Base-by-base conservation (phyloP, 2,797 vertebrate species). In the Sebastes vulpes region DNA sequence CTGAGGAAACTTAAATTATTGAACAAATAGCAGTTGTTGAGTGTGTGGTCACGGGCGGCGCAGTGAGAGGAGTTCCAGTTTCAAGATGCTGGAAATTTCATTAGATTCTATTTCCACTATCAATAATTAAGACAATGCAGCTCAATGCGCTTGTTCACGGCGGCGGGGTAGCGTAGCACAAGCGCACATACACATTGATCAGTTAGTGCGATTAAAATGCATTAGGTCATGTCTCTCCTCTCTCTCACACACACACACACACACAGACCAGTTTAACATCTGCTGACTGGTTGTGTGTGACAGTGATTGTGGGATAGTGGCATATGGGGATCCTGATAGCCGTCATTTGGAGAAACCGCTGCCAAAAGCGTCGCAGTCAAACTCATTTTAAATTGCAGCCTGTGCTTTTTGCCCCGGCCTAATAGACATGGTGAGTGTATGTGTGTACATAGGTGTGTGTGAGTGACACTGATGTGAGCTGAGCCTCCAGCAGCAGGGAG, bases 81-180 rank as follows among this genome's bases (percentile, higher is more conserved):
- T 97, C 96, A 96, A 94, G 92, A 96, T 90, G 90, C 94, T 95
- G 96, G 95, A 97, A 97, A 97, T 97, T 96, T 97, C 96, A 97
- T 97, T 97, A 93, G 94, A 96, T 93, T 96, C 90, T 91, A 96
- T 96, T 98, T 97, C 97, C 96, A 96, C 91, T 89, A 97, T 97
- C 85, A 97, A 97, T 98, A 96, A 97, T 97, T 97, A 96, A 98
- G 95, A 96, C 95, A 95, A 96, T 93, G 92, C 90, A 94, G 91
- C 83, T 80, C 72, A 35, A 65, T 79, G 72, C 3, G 69, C 79
- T 67, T 23, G 48, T 42, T 82, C 52, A 63, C 26, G 9, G 78
- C 4, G 52, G 57, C 35, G 58, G 64, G 79, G 61, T n/a, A 53
- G 67, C 69, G 72, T 58, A 66, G 21, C 67, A 16, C 71, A 69